Base-by-base conservation (phyloP, 2,113 vertebrate species). In the Passer montanus region DNA sequence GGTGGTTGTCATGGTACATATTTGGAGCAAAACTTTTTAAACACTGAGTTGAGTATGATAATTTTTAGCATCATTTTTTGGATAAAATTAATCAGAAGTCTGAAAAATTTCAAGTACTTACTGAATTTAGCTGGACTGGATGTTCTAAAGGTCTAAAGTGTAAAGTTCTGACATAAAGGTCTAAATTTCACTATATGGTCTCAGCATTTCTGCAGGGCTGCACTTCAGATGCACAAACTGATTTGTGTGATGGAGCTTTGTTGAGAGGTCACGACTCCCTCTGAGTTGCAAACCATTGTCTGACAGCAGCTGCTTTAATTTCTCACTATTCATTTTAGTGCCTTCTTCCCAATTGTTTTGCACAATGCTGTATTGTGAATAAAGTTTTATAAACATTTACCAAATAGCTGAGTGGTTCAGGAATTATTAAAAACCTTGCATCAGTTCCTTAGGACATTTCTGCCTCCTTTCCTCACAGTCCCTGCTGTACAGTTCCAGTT, bases 241-340 rank as follows among this genome's bases (percentile, higher is more conserved):
- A 60, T 93, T 53, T 39, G 35, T 56, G 28, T 67, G 72, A 21
- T 56, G 47, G 74, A 77, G 37, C 72, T 94, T 66, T 69, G 19
- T 13, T 47, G 80, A n/a, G 67, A 43, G 30, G 27, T 70, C 53
- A 12, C 1, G 12, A 15, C 50, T 95, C 58, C 37, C 15, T 88
- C 67, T 13, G 50, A 70, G 64, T 74, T 81, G 64, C 79, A 81
- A 74, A 16, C 80, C 52, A 72, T 87, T 97, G 86, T 92, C 64
- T 93, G 79, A 49, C 68, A 90, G 37, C 80, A 97, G 94, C 92
- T 96, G 89, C 86, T 87, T 84, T 74, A 55, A 75, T 94, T 90
- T 87, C 39, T 74, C 66, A 44, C 79, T 68, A 31, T 95, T 84
- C 75, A 63, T 89, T 84, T 64, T 75, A 68, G 35, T 47, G n/a